These are phyloP conservation scores for Drosophila lacicola DNA, from an alignment of 2,888 invertebrate genomes.

Conservation along the genomic window DNA sequence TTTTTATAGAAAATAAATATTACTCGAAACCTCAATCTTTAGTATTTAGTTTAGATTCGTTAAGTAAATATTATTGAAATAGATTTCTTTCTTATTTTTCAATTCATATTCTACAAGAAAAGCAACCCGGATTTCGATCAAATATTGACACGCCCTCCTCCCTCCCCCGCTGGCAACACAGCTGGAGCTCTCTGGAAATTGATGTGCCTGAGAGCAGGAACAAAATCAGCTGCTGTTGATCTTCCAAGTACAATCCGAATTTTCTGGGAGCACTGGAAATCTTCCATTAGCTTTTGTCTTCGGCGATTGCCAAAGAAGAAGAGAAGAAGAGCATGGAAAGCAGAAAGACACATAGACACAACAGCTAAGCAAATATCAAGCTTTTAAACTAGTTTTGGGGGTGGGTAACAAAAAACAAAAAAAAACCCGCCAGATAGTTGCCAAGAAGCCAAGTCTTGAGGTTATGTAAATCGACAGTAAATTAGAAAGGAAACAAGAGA, in stretches of 20 bases:
- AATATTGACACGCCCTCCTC: too few species aligned
- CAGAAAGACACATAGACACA: slow-evolving; percentile 10
- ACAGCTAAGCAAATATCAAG: slow-evolving; percentile 53
- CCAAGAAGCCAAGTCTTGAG: slow-evolving; percentile 37
- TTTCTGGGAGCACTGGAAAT: slow-evolving; percentile 8
- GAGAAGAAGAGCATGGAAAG: slow-evolving; percentile 14
- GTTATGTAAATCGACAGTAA: slow-evolving; percentile 68
- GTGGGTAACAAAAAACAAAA: neutral
- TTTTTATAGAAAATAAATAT: too few species aligned
- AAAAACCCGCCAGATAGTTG: slow-evolving; percentile 30
- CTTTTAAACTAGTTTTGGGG: slow-evolving; percentile 60
- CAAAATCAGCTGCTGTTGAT: slow-evolving; percentile 12
- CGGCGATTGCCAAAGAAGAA: neutral
- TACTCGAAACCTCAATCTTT: too few species aligned
- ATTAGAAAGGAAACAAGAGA: slow-evolving; percentile 70
- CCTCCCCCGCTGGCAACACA: neutral
- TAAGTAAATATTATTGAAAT: too few species aligned
- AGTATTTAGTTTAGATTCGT: too few species aligned
- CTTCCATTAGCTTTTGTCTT: slow-evolving; percentile 4
- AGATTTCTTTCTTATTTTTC: too few species aligned
- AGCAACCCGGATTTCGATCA: too few species aligned
- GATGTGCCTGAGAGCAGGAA: neutral
- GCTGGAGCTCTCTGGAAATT: slow-evolving; percentile 8
- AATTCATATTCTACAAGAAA: too few species aligned
- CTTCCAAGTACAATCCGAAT: neutral